Base-by-base conservation (phyloP, 2,888 invertebrate species). In the Gastrophysa polygoni region DNA sequence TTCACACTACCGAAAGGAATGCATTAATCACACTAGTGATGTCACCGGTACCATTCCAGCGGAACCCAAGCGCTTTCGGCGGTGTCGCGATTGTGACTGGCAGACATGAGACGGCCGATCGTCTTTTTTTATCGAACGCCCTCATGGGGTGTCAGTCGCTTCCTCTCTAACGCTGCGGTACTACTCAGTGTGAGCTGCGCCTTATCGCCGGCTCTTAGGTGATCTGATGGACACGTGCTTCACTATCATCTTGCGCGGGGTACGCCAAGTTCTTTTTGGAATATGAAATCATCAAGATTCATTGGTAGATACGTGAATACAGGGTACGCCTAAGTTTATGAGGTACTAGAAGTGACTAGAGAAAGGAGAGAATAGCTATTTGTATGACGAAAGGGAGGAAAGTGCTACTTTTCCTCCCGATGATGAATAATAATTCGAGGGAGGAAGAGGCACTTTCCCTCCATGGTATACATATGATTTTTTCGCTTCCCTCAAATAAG, bases 101-200 rank as follows among this genome's bases (percentile, higher is more conserved):
- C 58, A 14, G 38, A 38, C 32, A 8, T 32, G 32, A 11, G 32
- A 29, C 17, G 16, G 54, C 54, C 44, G 38, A 32, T 32, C 17
- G 43, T 61, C 50, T 54, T 62, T 46, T 44, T 54, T 14, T 21
- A 49, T 32, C 44, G 48, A 58, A 54, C 68, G 71, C 72, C 71
- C 67, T 66, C 58, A 58, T 70, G 60, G 67, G 68, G 64, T 69
- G 70, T 66, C 74, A 74, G 70, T 74, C 74, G 77, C 78, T 79
- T 78, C 77, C 78, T 78, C 72, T 68, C 29, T 68, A 60, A 55
- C 51, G 44, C 59, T 58, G 67, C 56, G 63, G 61, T 44, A 52
- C 64, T 63, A 51, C 14, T 17, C 20, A n/a, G n/a, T 34, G 38
- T 14, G 14, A 38, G 38, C 38, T 38, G 14, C n/a, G 11, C 38